phyloP scores from a whole-genome alignment of 2,113 vertebrate species.

The Alligator mississippiensis region DNA sequence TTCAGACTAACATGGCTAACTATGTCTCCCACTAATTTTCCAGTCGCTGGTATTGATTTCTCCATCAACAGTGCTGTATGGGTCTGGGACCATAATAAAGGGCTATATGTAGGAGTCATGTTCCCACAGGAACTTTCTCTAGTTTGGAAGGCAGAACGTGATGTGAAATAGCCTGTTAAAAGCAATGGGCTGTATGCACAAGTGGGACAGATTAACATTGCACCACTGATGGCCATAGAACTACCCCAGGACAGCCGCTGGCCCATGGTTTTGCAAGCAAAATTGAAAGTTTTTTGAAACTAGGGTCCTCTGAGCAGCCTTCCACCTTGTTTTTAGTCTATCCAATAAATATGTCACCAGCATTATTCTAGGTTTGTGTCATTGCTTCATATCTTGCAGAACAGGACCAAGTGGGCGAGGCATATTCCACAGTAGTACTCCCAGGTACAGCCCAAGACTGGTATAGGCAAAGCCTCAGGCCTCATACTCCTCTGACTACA shows the following conservation, averaged over 20 bases:
- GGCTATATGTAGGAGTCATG: not conserved
- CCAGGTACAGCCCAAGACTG: too few species aligned
- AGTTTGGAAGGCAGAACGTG: not conserved
- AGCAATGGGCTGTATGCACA: not conserved
- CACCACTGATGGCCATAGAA: not conserved
- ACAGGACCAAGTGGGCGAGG: too few species aligned
- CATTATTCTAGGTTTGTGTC: too few species aligned
- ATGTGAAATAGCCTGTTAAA: not conserved
- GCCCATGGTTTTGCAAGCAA: not conserved
- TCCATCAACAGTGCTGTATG: not conserved
- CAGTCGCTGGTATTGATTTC: not conserved
- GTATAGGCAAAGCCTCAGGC: not conserved
- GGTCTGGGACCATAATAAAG: not conserved
- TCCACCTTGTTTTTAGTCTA: not conserved
- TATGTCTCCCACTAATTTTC: not conserved
- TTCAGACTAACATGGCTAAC: too few species aligned
- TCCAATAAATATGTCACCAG: not conserved
- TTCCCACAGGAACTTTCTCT: not conserved
- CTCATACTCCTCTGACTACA: not conserved
- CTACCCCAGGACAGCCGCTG: not conserved
- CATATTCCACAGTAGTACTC: too few species aligned
- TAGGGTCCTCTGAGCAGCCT: not conserved
- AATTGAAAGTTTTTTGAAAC: not conserved
- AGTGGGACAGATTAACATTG: not conserved
- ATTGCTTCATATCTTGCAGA: too few species aligned